These are phyloP conservation scores for Epizoanthus fatuus DNA, from an alignment of 92 coral and sea anemone species.

Conservation along the genomic window DNA sequence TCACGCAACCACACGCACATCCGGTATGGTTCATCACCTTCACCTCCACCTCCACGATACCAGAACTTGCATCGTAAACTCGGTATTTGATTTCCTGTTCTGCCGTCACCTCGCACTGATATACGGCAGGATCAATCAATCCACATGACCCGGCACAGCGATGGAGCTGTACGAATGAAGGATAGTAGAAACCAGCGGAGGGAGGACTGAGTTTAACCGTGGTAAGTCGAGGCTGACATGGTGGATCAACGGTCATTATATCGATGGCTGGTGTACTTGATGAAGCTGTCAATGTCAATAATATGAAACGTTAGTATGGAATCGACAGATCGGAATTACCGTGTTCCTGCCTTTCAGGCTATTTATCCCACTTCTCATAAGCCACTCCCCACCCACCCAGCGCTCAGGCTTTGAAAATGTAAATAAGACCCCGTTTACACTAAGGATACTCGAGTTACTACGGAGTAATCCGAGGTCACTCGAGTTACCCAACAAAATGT, in stretches of 20 bases:
- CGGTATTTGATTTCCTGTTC: not conserved
- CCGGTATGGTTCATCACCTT: not conserved
- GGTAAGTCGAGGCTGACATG: not conserved
- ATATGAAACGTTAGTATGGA: no score
- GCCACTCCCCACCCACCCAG: no score
- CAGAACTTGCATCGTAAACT: not conserved
- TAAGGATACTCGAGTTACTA: no score
- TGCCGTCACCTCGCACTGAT: slow-evolving; percentile 1
- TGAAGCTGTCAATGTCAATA: not conserved
- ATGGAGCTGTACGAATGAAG: slow-evolving; percentile 5
- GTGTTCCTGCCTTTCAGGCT: no score
- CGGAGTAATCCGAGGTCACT: no score
- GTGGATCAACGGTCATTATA: not conserved
- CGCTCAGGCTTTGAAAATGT: no score
- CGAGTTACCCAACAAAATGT: no score
- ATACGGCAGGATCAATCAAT: not conserved
- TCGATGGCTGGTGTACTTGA: not conserved
- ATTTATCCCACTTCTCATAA: no score
- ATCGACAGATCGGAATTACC: no score
- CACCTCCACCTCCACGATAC: not conserved
- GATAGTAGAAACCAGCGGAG: not conserved
- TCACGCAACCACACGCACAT: not conserved
- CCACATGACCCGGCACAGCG: slow-evolving; percentile 15
- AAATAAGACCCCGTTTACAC: no score
- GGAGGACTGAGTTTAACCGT: not conserved